Evolutionary conservation across 2,113 vertebrate genomes (phyloP).

Genomic region (Paralichthys olivaceus): DNA sequence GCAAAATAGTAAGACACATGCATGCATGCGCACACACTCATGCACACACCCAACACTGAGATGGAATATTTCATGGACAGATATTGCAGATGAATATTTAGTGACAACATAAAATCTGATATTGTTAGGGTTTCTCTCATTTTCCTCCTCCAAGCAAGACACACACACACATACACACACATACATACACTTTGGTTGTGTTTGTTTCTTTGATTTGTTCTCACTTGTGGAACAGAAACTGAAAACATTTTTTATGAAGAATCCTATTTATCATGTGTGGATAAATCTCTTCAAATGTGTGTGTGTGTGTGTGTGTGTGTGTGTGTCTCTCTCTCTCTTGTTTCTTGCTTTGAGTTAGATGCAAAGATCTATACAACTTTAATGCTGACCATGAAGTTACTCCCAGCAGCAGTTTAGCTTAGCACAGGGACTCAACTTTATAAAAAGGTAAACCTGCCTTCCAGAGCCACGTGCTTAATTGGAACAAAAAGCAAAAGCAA

Average conservation of each 20-base stretch:
- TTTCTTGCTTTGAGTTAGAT: neutral
- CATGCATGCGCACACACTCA: neutral
- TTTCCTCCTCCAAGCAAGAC: slow-evolving; percentile 36
- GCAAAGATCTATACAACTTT: slow-evolving; percentile 1
- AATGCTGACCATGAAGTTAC: slow-evolving; percentile 6
- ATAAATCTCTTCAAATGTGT: neutral
- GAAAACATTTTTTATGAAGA: neutral
- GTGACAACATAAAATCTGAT: slow-evolving; percentile 67
- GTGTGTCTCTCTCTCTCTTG: too few relatives aligned
- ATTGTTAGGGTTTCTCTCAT: slow-evolving; percentile 59
- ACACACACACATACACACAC: slow-evolving; percentile 4
- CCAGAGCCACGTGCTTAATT: too few relatives aligned
- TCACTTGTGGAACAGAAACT: neutral
- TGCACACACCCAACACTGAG: slow-evolving; percentile 32
- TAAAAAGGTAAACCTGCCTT: too few relatives aligned
- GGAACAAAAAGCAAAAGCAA: too few relatives aligned
- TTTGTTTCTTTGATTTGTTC: slow-evolving; percentile 3
- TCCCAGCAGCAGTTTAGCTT: neutral
- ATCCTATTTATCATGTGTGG: neutral
- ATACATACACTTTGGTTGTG: neutral
- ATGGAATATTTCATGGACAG: slow-evolving; percentile 76
- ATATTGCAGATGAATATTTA: slow-evolving; percentile 79
- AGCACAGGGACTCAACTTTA: too few relatives aligned
- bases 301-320: too few relatives aligned
- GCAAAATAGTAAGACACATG: slow-evolving; percentile 62